Conservation (phyloP, 2,888 invertebrate genomes). For the Poecilobothrus nobilitatus region DNA sequence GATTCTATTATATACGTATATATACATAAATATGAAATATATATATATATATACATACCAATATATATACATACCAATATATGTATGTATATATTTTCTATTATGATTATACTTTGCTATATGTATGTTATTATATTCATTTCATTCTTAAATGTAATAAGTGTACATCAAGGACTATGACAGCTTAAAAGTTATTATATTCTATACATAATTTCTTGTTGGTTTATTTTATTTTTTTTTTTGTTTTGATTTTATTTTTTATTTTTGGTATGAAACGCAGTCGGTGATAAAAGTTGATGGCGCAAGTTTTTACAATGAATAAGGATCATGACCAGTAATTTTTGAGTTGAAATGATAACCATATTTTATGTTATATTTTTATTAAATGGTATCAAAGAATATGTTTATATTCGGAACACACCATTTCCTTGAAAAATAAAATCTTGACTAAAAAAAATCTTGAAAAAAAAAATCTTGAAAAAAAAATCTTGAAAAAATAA, state of each 20-base stretch:
- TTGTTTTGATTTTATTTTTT: not conserved
- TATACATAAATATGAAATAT: not conserved
- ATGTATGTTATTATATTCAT: not conserved
- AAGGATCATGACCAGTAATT: slow-evolving; percentile 6
- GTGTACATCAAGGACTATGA: slow-evolving; percentile 6
- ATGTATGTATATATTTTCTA: not conserved
- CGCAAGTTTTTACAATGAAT: slow-evolving; percentile 1
- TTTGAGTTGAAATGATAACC: not conserved
- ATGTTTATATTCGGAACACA: too few relatives aligned
- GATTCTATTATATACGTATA: too few relatives aligned
- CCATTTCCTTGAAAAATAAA: too few relatives aligned
- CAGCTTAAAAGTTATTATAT: slow-evolving; percentile 6
- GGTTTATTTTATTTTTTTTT: not conserved
- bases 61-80: not conserved
- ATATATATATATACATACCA: not conserved
- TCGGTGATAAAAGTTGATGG: slow-evolving; percentile 3
- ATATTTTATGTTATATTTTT: not conserved
- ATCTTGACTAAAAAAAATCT: too few relatives aligned
- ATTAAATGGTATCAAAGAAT: not conserved
- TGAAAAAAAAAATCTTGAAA: too few relatives aligned
- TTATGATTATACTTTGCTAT: not conserved
- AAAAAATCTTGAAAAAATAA: too few relatives aligned
- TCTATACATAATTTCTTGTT: not conserved
- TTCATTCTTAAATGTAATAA: not conserved
- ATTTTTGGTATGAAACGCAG: not conserved